Evolutionary conservation across 2,888 invertebrate species (phyloP).

Genomic region (Aromia moschata): DNA sequence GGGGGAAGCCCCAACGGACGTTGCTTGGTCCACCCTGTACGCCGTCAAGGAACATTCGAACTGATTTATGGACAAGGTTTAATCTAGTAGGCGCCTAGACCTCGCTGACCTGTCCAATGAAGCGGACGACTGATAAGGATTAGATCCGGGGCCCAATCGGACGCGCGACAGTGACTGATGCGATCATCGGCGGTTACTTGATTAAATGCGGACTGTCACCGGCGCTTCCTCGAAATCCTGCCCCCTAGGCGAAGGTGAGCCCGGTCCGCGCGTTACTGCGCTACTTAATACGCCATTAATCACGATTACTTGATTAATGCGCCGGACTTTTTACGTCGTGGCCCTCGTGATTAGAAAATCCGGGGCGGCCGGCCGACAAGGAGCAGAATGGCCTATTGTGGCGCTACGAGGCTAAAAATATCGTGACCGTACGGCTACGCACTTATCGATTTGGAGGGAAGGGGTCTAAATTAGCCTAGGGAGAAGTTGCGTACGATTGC

Average conservation of each 20-base stretch:
- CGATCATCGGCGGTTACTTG: constrained; percentile 60
- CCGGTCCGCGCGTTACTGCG: constrained; percentile 48
- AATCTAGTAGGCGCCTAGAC: constrained; percentile 55
- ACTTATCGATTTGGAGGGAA: background rate
- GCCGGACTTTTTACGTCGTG: constrained; percentile 33
- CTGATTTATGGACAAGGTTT: constrained; percentile 58
- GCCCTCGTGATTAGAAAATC: constrained; percentile 23
- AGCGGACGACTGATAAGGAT: constrained; percentile 60
- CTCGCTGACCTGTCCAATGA: constrained; percentile 60
- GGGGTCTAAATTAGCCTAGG: too few relatives aligned
- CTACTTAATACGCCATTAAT: constrained; percentile 60
- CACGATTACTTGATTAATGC: constrained; percentile 58
- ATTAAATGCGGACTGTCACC: constrained; percentile 59
- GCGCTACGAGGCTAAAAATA: constrained; percentile 10
- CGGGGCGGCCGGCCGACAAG: constrained; percentile 30
- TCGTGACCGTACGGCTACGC: background rate
- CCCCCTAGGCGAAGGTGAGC: constrained; percentile 39
- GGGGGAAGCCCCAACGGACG: too few relatives aligned
- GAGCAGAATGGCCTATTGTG: constrained; percentile 32
- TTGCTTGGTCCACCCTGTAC: background rate
- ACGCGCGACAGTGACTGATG: constrained; percentile 61
- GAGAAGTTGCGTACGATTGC: too few relatives aligned
- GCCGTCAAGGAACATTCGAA: constrained; percentile 21
- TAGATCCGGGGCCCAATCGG: constrained; percentile 57
- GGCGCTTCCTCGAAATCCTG: constrained; percentile 46